Conservation (phyloP, 1,140 invertebrate genomes). For the Leucophenga varia region DNA sequence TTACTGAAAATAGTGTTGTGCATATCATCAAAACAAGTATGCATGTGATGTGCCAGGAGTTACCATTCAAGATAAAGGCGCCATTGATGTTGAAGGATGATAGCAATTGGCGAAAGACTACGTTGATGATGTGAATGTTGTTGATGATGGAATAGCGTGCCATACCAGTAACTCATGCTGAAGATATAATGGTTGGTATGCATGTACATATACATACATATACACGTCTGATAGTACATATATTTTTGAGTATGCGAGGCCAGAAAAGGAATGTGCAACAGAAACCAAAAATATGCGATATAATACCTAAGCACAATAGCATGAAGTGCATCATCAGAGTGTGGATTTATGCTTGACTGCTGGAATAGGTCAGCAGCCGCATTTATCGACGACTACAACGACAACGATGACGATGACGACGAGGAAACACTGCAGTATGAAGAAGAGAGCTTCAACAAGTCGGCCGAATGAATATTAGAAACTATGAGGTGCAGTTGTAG, state of each 20-base stretch:
- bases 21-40: too few species aligned
- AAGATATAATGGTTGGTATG: too few species aligned
- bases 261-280: slow-evolving; percentile 51
- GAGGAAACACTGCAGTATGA: too few species aligned
- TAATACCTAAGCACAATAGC: slow-evolving; percentile 52
- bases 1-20: too few species aligned
- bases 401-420: slow-evolving; percentile 7
- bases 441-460: too few species aligned
- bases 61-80: too few species aligned
- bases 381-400: slow-evolving; percentile 38
- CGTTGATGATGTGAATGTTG: slow-evolving; percentile 18
- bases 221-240: slow-evolving; percentile 1
- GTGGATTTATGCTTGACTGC: slow-evolving; percentile 53
- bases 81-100: too few species aligned
- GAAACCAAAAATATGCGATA: slow-evolving; percentile 54
- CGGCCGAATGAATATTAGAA: too few species aligned
- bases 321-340: slow-evolving; percentile 53
- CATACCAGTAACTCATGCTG: too few species aligned
- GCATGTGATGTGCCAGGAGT: too few species aligned
- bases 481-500: slow-evolving; percentile 21
- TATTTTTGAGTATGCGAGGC: slow-evolving; percentile 22
- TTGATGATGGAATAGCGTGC: slow-evolving; percentile 51
- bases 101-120: too few species aligned
- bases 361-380: slow-evolving; percentile 50
- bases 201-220: background rate